Conservation (phyloP, 2,113 vertebrate species). For the Halcyon malimbica region DNA sequence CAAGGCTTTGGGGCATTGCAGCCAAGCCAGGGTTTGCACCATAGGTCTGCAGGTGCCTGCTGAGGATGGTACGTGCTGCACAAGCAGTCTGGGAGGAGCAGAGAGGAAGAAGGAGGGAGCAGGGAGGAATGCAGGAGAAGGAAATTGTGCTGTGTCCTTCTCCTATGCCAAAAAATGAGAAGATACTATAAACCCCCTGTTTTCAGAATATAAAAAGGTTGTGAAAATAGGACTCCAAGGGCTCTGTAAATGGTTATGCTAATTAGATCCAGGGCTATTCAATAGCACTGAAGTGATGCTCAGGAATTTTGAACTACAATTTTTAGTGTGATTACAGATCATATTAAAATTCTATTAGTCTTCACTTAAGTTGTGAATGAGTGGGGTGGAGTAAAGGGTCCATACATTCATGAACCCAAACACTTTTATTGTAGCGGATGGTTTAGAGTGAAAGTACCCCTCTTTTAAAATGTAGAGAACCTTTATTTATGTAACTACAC, state of each 20-base stretch:
- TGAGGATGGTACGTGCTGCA: not conserved
- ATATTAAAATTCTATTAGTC: constrained; percentile 76
- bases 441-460: not conserved
- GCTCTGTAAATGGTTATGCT: constrained; percentile 63
- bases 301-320: constrained; percentile 73
- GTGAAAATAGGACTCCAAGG: constrained; percentile 50
- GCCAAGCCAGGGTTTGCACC: not conserved
- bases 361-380: constrained; percentile 29
- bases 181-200: constrained; percentile 64
- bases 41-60: not conserved
- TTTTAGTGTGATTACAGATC: constrained; percentile 76
- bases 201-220: constrained; percentile 66
- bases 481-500: not conserved
- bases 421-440: not conserved
- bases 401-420: not conserved
- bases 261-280: constrained; percentile 65
- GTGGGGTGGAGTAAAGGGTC: not conserved
- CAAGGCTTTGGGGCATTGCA: not conserved
- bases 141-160: constrained; percentile 16
- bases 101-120: not conserved
- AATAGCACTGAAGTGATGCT: constrained; percentile 65
- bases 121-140: not conserved
- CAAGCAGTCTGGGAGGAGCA: not conserved
- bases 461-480: not conserved
- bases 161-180: constrained; percentile 35